These are phyloP conservation scores for Telenomus remus DNA, from an alignment of 1,140 invertebrate species.

Conservation along the genomic window DNA sequence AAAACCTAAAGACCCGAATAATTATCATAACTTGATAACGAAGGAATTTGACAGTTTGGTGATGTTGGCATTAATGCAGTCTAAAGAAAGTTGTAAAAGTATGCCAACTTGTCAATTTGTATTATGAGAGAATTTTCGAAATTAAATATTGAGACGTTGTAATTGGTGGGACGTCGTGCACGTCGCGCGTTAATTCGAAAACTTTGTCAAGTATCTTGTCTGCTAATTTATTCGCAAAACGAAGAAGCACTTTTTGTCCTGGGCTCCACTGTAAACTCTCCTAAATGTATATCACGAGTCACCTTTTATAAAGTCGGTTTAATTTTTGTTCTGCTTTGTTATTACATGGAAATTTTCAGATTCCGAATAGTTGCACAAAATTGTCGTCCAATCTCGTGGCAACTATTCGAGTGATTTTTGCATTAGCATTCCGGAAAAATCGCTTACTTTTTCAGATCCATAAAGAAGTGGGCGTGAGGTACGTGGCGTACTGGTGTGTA, in stretches of 20 bases:
- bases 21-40: too few relatives aligned
- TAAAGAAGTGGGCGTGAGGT: slow-evolving; percentile 75
- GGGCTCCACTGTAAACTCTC: slow-evolving; percentile 24
- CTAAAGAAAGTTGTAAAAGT: background rate
- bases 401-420: too few relatives aligned
- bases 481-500: slow-evolving; percentile 79
- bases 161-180: slow-evolving; percentile 25
- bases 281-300: slow-evolving; percentile 19
- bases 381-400: too few relatives aligned
- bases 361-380: background rate
- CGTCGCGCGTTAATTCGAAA: slow-evolving; percentile 30
- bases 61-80: background rate
- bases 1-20: too few relatives aligned
- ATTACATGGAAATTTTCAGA: slow-evolving; percentile 2
- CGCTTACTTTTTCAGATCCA: slow-evolving; percentile 73
- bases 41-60: background rate
- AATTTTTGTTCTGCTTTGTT: background rate
- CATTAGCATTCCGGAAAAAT: too few relatives aligned
- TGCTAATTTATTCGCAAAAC: slow-evolving; percentile 26
- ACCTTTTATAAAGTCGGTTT: slow-evolving; percentile 10
- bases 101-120: background rate
- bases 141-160: slow-evolving; percentile 25
- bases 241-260: slow-evolving; percentile 21
- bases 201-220: slow-evolving; percentile 23
- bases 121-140: slow-evolving; percentile 11